Evolutionary conservation across 2,797 vertebrate species (phyloP).

Genomic region (Petrocephalus sullivani): DNA sequence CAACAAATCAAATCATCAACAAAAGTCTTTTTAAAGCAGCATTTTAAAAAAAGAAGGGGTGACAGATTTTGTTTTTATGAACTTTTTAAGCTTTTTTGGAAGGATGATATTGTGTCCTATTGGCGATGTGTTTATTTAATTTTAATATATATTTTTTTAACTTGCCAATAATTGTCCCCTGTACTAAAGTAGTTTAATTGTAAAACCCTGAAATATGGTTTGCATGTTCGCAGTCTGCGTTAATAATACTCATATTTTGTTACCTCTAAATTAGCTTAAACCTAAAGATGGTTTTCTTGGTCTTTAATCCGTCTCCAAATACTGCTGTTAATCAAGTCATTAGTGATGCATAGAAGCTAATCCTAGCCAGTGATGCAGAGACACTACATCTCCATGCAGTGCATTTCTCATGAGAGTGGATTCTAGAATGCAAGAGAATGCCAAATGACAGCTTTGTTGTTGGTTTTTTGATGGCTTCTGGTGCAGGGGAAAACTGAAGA

Average conservation of each 20-base stretch:
- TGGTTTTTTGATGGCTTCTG: background rate
- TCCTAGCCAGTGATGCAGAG: background rate
- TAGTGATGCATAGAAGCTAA: background rate
- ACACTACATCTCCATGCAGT: background rate
- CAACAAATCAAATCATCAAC: background rate
- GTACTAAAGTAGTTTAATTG: background rate
- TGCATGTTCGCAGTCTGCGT: background rate
- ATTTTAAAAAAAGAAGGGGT: background rate
- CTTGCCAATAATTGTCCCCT: background rate
- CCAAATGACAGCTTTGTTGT: slow-evolving; percentile 4
- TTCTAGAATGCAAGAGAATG: background rate
- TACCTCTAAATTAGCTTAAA: background rate
- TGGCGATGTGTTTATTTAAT: background rate
- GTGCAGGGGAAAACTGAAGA: background rate
- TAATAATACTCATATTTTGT: background rate
- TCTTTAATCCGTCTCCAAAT: background rate
- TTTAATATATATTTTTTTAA: background rate
- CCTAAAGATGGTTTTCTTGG: background rate
- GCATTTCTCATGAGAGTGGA: background rate
- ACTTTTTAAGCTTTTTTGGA: background rate
- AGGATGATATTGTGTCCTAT: background rate
- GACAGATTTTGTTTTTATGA: too few species aligned
- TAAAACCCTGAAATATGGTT: background rate
- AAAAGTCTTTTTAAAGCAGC: background rate
- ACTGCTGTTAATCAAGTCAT: background rate